A percentile compares a stretch with the other conserved stretches of the same genome.
Evolutionary conservation across 2,113 vertebrate genomes (phyloP).

Genomic region (Xenus cinereus): DNA sequence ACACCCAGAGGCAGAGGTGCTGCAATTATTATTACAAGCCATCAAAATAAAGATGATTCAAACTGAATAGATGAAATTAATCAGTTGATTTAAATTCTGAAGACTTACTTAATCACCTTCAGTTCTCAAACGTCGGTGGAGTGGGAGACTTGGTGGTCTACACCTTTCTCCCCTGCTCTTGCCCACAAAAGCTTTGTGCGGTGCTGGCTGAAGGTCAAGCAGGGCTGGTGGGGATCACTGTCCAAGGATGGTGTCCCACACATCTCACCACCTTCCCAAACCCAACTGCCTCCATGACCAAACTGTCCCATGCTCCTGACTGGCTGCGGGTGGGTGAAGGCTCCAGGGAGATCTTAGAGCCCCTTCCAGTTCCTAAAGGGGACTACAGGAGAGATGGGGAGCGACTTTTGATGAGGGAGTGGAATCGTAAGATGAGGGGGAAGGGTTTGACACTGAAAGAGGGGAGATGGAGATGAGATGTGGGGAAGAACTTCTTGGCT

Average conservation of each 20-base stretch:
- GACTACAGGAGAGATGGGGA: too few species aligned
- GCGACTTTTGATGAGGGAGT: too few species aligned
- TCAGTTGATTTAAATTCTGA: not conserved
- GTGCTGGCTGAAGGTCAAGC: not conserved
- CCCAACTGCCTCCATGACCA: not conserved
- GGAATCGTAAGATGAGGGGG: too few species aligned
- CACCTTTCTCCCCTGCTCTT: not conserved
- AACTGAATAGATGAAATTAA: not conserved
- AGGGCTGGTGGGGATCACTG: not conserved
- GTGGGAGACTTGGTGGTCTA: accelerated
- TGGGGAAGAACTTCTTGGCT: too few species aligned
- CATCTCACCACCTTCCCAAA: not conserved
- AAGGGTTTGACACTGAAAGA: too few species aligned
- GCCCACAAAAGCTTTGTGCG: not conserved
- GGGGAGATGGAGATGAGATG: too few species aligned
- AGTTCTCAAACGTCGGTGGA: not conserved
- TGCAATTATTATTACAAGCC: not conserved
- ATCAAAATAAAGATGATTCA: not conserved
- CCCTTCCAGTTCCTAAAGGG: too few species aligned
- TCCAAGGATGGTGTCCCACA: not conserved
- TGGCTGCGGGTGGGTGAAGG: accelerated
- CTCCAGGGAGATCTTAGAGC: too few species aligned
- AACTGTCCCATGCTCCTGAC: accelerated
- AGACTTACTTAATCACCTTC: not conserved
- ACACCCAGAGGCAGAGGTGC: not conserved